Evolutionary conservation across 92 coral and sea anemone genomes (phyloP).

Genomic region (Siderastrea siderea): DNA sequence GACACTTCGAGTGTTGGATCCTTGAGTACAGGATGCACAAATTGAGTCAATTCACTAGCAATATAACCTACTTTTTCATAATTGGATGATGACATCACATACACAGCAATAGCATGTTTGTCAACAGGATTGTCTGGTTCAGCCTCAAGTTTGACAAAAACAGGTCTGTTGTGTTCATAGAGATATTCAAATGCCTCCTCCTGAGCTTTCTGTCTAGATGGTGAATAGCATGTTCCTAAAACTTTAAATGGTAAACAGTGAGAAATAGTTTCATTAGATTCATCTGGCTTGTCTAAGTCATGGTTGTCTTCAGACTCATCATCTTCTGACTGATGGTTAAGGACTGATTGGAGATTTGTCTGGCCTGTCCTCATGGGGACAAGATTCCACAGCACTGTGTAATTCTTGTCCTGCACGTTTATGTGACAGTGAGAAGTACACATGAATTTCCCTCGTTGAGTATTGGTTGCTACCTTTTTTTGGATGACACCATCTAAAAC

Average conservation of each 20-base stretch:
- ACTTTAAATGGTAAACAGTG: constrained; percentile 71
- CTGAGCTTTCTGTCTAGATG: constrained; percentile 46
- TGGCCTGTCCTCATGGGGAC: constrained; percentile 17
- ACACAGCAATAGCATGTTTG: constrained; percentile 70
- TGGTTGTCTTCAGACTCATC: too few relatives aligned
- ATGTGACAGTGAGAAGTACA: constrained; percentile 58
- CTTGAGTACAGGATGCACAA: constrained; percentile 47
- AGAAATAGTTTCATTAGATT: neutral
- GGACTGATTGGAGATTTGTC: neutral
- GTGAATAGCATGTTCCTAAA: constrained; percentile 66
- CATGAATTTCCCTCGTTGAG: constrained; percentile 13
- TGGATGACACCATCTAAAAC: constrained; percentile 47
- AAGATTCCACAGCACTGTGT: constrained; percentile 60
- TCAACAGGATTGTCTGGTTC: constrained; percentile 69
- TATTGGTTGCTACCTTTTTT: constrained; percentile 30
- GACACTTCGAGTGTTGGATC: constrained; percentile 47
- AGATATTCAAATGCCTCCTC: constrained; percentile 54
- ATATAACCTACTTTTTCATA: constrained; percentile 71
- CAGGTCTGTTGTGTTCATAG: constrained; percentile 76
- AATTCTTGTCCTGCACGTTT: constrained; percentile 21
- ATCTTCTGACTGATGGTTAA: constrained; percentile 14
- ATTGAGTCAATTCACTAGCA: constrained; percentile 54
- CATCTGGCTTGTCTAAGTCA: neutral
- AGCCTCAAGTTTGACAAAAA: constrained; percentile 65
- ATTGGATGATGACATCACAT: constrained; percentile 14